Conservation (phyloP, 2,888 invertebrate genomes). For the Priocnemis perturbator region DNA sequence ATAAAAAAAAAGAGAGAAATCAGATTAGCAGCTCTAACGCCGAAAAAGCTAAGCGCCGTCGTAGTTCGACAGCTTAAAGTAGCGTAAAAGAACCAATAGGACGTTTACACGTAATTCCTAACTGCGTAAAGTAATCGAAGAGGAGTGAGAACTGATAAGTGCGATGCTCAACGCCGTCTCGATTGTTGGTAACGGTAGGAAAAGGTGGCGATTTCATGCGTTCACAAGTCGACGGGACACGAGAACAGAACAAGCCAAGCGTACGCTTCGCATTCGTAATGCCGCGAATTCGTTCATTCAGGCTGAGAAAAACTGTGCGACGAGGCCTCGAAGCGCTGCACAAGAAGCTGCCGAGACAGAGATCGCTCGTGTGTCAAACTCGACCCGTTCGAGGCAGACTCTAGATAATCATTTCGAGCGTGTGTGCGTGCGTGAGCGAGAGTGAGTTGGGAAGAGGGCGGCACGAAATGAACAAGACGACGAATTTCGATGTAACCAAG, state of each 20-base stretch:
- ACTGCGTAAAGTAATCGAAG: conserved; percentile 44
- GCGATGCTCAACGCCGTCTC: conserved; percentile 54
- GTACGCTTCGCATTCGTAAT: too few relatives aligned
- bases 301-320: conserved; percentile 15
- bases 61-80: conserved; percentile 48
- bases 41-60: conserved; percentile 40
- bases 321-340: conserved; percentile 33
- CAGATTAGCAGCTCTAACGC: conserved; percentile 55
- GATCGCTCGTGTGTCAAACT: conserved; percentile 20
- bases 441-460: conserved; percentile 1
- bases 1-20: too few relatives aligned
- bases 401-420: conserved; percentile 51
- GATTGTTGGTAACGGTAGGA: conserved; percentile 38
- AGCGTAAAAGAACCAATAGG: conserved; percentile 57
- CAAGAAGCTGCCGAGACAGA: conserved; percentile 28
- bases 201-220: too few relatives aligned
- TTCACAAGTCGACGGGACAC: too few relatives aligned
- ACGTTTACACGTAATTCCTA: conserved; percentile 54
- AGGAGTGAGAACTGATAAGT: conserved; percentile 36
- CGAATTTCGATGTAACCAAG: background rate
- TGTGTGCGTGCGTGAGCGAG: conserved; percentile 21
- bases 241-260: too few relatives aligned
- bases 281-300: conserved; percentile 19
- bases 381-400: conserved; percentile 35
- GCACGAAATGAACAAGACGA: conserved; percentile 18